phyloP scores from a whole-genome alignment of 2,888 invertebrate species.

The Drosophila sordidula region DNA sequence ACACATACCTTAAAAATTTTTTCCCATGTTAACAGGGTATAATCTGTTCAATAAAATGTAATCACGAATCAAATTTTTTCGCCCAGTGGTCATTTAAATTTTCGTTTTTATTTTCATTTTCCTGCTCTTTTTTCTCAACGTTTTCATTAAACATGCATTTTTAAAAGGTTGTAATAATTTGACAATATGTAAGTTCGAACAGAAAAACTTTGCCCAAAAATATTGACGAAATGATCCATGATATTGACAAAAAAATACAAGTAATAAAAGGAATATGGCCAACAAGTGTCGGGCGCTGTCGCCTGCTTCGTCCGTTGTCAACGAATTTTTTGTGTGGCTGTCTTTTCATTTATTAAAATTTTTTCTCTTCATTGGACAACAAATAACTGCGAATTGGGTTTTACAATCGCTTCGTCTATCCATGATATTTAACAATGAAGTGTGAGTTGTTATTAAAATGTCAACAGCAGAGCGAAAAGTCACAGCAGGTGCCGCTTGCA shows the following conservation, averaged over 20 bases:
- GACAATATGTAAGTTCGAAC: conserved; percentile 35
- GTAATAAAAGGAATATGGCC: conserved; percentile 1
- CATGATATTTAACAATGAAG: conserved; percentile 41
- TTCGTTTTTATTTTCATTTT: conserved; percentile 5
- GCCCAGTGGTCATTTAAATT: conserved; percentile 27
- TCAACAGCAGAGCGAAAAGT: conserved; percentile 34
- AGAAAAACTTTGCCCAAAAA: conserved; percentile 28
- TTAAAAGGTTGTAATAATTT: conserved; percentile 55
- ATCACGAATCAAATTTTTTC: conserved; percentile 22
- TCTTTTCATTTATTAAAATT: conserved; percentile 37
- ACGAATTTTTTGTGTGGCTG: conserved; percentile 16
- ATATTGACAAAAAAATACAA: conserved; percentile 15
- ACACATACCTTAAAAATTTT: neutral
- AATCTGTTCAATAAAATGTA: conserved; percentile 21
- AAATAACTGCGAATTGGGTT: conserved; percentile 13
- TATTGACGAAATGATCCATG: conserved; percentile 26
- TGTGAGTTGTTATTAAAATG: conserved; percentile 39
- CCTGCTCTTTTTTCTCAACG: conserved; percentile 2
- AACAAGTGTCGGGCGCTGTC: conserved; percentile 25
- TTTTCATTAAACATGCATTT: conserved; percentile 41
- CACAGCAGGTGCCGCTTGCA: conserved; percentile 18
- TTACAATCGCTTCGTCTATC: conserved; percentile 12
- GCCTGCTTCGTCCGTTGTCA: conserved; percentile 21
- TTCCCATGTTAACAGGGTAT: neutral
- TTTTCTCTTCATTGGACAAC: conserved; percentile 11